A percentile compares a stretch with the other conserved stretches of the same genome.
These are phyloP conservation scores for Aporophyla nigra DNA, from an alignment of 2,888 invertebrate genomes.

Conservation along the genomic window DNA sequence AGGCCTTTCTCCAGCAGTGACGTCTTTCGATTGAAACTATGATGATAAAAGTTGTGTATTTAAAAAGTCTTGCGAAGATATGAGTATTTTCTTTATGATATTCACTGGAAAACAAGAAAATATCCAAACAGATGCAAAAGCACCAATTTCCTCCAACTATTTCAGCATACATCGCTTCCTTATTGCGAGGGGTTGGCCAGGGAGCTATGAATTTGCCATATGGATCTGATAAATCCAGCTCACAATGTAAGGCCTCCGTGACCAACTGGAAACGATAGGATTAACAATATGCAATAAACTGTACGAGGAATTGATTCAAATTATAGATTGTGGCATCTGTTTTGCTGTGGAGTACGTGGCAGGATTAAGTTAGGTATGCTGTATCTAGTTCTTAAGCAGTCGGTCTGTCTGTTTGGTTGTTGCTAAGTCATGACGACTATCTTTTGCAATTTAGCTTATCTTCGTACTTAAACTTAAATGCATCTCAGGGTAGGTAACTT, in stretches of 20 bases:
- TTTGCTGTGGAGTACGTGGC: conserved; percentile 30
- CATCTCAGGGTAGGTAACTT: neutral
- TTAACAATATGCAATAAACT: conserved; percentile 69
- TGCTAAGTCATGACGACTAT: conserved; percentile 4
- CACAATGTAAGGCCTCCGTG: conserved; percentile 55
- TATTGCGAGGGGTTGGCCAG: conserved; percentile 50
- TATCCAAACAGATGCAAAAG: neutral
- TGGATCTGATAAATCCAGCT: conserved; percentile 60
- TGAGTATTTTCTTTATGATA: neutral
- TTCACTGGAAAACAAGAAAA: neutral
- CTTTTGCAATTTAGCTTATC: conserved; percentile 3
- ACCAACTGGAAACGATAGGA: conserved; percentile 51
- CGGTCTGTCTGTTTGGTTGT: neutral
- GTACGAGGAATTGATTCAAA: conserved; percentile 65
- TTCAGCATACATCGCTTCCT: conserved; percentile 42
- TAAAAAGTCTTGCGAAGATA: too few relatives aligned
- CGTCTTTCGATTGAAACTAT: too few relatives aligned
- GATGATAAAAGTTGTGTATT: too few relatives aligned
- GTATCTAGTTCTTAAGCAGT: neutral
- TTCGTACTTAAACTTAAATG: neutral
- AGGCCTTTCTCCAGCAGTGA: too few relatives aligned
- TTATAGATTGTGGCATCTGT: conserved; percentile 63
- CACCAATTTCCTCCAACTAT: neutral
- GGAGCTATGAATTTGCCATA: conserved; percentile 57
- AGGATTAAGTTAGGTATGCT: conserved; percentile 3